Evolutionary conservation across 2,797 vertebrate species (phyloP).

Genomic region (Hippocampus kuda): DNA sequence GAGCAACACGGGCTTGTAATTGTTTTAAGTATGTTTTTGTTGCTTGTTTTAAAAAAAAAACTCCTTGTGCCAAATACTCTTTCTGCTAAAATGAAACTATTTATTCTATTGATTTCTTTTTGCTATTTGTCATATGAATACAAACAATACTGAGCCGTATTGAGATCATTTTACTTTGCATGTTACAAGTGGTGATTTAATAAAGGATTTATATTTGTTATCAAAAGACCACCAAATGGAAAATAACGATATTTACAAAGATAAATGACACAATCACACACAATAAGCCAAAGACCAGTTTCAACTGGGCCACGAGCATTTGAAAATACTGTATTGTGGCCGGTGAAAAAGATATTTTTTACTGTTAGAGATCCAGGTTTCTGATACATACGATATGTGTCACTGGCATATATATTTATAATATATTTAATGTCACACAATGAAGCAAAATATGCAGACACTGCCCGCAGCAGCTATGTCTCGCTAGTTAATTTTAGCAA

Average conservation of each 20-base stretch:
- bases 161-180: conserved; percentile 57
- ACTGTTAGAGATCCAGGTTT: conserved; percentile 6
- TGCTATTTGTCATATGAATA: conserved; percentile 26
- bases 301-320: conserved; percentile 24
- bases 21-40: conserved; percentile 26
- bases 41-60: conserved; percentile 34
- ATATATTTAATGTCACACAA: conserved; percentile 16
- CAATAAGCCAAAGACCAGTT: conserved; percentile 21
- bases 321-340: conserved; percentile 14
- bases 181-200: conserved; percentile 46
- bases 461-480: conserved; percentile 40
- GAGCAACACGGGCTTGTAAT: conserved; percentile 33
- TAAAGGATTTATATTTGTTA: conserved; percentile 62
- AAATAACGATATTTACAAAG: conserved; percentile 6
- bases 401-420: conserved; percentile 13
- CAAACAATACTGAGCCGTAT: conserved; percentile 14
- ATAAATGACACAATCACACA: conserved; percentile 33
- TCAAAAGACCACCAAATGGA: conserved; percentile 21
- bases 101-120: conserved; percentile 31
- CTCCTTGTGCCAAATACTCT: conserved; percentile 47
- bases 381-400: neutral
- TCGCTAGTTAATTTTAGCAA: conserved; percentile 31
- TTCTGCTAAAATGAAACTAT: conserved; percentile 6
- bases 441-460: conserved; percentile 47
- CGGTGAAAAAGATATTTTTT: neutral